These are phyloP conservation scores for Apodemia zela DNA, from an alignment of 2,888 invertebrate genomes.

Conservation along the genomic window DNA sequence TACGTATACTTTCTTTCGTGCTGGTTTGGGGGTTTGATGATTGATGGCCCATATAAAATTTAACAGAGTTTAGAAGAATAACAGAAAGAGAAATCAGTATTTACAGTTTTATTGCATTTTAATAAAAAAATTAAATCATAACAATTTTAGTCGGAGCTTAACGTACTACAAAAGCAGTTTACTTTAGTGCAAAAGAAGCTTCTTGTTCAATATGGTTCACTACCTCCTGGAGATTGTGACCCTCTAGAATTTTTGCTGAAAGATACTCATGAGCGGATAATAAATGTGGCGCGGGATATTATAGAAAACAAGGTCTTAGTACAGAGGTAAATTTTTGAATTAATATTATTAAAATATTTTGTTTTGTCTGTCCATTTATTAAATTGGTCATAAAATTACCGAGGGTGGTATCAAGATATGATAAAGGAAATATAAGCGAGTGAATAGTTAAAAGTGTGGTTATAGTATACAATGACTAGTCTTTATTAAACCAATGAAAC, in stretches of 20 bases:
- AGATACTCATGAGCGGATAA: slow-evolving; percentile 84
- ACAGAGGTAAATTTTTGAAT: slow-evolving; percentile 43
- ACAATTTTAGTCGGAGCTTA: slow-evolving; percentile 60
- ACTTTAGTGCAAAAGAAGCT: slow-evolving; percentile 88
- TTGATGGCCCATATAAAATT: too few relatives aligned
- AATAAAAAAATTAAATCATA: too few relatives aligned
- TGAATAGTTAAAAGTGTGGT: too few relatives aligned
- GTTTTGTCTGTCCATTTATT: too few relatives aligned
- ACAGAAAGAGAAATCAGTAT: too few relatives aligned
- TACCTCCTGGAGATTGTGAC: slow-evolving; percentile 86
- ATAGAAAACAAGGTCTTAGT: slow-evolving; percentile 60
- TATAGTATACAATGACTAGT: too few relatives aligned
- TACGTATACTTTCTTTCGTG: too few relatives aligned
- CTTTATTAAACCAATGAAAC: too few relatives aligned
- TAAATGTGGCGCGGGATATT: slow-evolving; percentile 66
- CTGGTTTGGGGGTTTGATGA: too few relatives aligned
- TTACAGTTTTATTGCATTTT: too few relatives aligned
- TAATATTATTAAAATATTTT: neutral
- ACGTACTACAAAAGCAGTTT: slow-evolving; percentile 85
- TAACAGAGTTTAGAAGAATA: too few relatives aligned
- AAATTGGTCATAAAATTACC: too few relatives aligned
- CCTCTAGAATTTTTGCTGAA: slow-evolving; percentile 86
- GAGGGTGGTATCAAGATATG: neutral
- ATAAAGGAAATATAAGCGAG: neutral
- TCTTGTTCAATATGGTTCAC: slow-evolving; percentile 88